Base-by-base conservation (phyloP, 2,797 vertebrate species). In the Sphaeramia orbicularis region DNA sequence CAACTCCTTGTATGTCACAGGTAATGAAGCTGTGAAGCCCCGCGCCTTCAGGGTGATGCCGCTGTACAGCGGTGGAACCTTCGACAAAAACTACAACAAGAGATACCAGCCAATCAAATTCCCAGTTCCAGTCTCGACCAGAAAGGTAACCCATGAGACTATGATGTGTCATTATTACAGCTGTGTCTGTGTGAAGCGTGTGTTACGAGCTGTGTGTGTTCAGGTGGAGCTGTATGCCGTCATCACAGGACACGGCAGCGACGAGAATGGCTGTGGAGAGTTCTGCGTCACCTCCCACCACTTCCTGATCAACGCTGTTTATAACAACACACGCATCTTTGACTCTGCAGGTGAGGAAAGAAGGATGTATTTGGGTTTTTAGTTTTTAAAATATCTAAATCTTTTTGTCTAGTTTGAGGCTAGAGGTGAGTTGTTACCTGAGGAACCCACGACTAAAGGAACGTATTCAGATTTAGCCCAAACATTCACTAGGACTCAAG, bases 271-370 rank as follows among this genome's bases (percentile, higher is more conserved):
- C 37, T 95, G 94, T 0, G 92, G 91, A 1, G 94, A 95, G 35
- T 95, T 95, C 16, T 95, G 94, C 5, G 90, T 95, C 78, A 95
- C 94, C 0, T 95, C 94, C 1, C 94, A 95, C 47, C 83, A 93
- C 83, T 95, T 95, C 73, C 40, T 93, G 32, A 65, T 95, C 75
- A 95, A 95, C 30, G 18, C 7, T 0, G 38, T 65, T 10, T 61
- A 81, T 21, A 94, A 93, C 86, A 94, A 95, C 89, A 89, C 85
- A 0, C 93, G 48, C 1, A n/a, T 54, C 0, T 95, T 95, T 16
- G 81, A 93, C 30, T 78, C 93, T 1, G 94, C 94, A 73, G 94
- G 94, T 94, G 65, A 88, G 75, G 37, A 13, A n/a, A 6, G 7
- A 9, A 15, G 38, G 40, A 15, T 52, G 24, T n/a, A 10, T 60